phyloP scores from a whole-genome alignment of 2,797 vertebrate species.

The Scleropages formosus region DNA sequence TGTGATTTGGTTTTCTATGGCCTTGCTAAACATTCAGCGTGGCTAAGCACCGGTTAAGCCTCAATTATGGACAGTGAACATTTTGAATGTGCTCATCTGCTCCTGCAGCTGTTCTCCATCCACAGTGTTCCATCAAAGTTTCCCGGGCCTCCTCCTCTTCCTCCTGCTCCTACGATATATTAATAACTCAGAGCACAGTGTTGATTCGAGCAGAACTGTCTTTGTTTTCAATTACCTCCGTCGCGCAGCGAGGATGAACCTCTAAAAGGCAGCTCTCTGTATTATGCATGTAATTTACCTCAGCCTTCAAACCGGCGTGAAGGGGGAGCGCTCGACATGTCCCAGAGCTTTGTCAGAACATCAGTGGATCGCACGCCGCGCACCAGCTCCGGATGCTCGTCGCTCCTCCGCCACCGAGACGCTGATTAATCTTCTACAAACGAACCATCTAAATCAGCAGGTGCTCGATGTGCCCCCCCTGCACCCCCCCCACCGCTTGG shows the following conservation, averaged over 20 bases:
- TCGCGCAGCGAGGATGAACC: not conserved
- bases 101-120: not conserved
- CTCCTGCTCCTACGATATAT: not conserved
- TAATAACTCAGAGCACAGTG: conserved; percentile 22
- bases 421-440: conserved; percentile 81
- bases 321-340: conserved; percentile 71
- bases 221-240: conserved; percentile 3
- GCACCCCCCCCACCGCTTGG: too few species aligned
- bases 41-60: not conserved
- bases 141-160: not conserved
- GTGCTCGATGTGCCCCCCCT: conserved; percentile 43
- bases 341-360: conserved; percentile 78
- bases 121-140: not conserved
- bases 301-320: conserved; percentile 78
- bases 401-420: conserved; percentile 61
- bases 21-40: not conserved
- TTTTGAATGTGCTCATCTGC: not conserved
- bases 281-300: conserved; percentile 72
- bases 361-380: conserved; percentile 63
- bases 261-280: conserved; percentile 21
- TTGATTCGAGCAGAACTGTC: not conserved
- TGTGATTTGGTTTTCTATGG: not conserved
- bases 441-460: conserved; percentile 74
- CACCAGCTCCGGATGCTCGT: conserved; percentile 51
- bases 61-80: not conserved